phyloP scores from a whole-genome alignment of 2,797 vertebrate species.

The Epinephelus awoara region DNA sequence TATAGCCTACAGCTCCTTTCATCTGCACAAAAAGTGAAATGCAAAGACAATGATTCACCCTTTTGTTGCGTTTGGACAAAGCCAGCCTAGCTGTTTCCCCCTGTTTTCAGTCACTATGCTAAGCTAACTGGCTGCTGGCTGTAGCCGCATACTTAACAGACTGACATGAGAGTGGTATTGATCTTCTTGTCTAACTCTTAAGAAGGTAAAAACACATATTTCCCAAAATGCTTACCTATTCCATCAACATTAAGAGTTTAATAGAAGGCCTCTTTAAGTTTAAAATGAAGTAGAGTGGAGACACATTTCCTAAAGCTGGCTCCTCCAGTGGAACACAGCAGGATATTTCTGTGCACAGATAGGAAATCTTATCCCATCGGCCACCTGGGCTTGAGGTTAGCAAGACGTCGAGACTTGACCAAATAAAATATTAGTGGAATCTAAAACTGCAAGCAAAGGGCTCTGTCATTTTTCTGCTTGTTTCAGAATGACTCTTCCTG shows the following conservation, averaged over 20 bases:
- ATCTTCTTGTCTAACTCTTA: neutral
- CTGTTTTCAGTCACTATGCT: neutral
- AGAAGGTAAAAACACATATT: neutral
- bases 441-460: conserved; percentile 40
- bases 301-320: conserved; percentile 36
- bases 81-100: neutral
- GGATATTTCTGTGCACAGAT: conserved; percentile 51
- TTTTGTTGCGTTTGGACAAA: neutral
- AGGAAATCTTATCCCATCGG: conserved; percentile 67
- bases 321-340: conserved; percentile 36
- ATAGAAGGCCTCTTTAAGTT: conserved; percentile 2
- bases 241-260: neutral
- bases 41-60: neutral
- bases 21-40: neutral
- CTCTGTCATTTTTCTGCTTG: conserved; percentile 38
- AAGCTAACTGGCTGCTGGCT: neutral
- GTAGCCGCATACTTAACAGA: neutral
- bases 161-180: neutral
- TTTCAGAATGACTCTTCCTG: conserved; percentile 55
- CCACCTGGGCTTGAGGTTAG: conserved; percentile 63
- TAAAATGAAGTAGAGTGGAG: conserved; percentile 35
- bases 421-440: conserved; percentile 64
- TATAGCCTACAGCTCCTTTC: too few species aligned
- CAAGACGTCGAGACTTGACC: conserved; percentile 56
- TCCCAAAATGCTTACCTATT: conserved; percentile 2